Conservation (phyloP, 2,888 invertebrate genomes). For the Latrodectus elegans region DNA sequence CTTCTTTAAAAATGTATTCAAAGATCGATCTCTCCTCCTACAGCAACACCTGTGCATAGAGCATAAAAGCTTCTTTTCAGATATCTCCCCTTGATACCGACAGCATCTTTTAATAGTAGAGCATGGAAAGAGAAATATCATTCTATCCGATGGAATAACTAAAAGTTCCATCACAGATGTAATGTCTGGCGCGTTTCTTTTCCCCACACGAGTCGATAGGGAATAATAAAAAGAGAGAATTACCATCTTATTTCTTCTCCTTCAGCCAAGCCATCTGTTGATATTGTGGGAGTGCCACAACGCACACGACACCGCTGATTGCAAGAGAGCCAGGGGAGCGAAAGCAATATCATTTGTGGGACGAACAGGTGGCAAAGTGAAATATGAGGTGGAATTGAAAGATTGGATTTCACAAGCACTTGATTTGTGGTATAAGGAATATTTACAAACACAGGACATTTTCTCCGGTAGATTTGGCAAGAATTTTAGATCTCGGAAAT, state of each 20-base stretch:
- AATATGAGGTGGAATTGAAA: no score
- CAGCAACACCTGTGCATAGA: conserved; percentile 8
- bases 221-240: conserved; percentile 40
- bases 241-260: conserved; percentile 38
- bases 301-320: neutral
- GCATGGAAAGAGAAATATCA: conserved; percentile 10
- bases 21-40: neutral
- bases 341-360: no score
- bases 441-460: no score
- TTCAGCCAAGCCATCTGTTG: conserved; percentile 33
- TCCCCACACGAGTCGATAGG: conserved; percentile 33
- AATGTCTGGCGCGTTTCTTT: conserved; percentile 35
- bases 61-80: conserved; percentile 23
- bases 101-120: conserved; percentile 10
- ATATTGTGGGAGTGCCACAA: neutral
- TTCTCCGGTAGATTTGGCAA: no score
- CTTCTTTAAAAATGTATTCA: no score
- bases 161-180: conserved; percentile 11
- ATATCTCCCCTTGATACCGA: neutral
- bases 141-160: conserved; percentile 28
- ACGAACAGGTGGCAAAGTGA: no score
- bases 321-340: neutral
- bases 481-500: no score
- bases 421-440: no score
- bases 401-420: no score